Evolutionary conservation across 2,888 invertebrate species (phyloP).

Genomic region (Mesopsocus fuscifrons): DNA sequence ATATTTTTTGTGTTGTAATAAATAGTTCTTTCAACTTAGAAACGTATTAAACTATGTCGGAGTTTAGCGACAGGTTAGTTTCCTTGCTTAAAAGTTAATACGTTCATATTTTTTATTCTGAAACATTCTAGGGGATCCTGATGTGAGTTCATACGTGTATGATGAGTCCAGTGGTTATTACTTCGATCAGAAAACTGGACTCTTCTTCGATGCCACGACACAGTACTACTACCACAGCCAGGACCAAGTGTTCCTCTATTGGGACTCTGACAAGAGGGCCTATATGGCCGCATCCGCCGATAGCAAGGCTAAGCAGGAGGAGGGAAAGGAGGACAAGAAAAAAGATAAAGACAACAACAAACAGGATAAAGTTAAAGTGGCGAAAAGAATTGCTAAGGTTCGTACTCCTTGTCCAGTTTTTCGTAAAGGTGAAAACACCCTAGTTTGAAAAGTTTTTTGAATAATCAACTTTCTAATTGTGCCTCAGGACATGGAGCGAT

Average conservation of each 20-base stretch:
- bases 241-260: slow-evolving; percentile 82
- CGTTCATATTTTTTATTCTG: too few relatives aligned
- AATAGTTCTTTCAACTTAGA: too few relatives aligned
- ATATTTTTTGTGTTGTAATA: too few relatives aligned
- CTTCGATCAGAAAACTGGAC: slow-evolving; percentile 77
- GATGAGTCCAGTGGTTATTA: slow-evolving; percentile 93
- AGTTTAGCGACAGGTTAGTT: too few relatives aligned
- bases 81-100: too few relatives aligned
- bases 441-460: background rate
- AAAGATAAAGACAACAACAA: slow-evolving; percentile 41
- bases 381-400: slow-evolving; percentile 92
- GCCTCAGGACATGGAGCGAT: slow-evolving; percentile 58
- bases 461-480: slow-evolving; percentile 19
- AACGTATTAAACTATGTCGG: too few relatives aligned
- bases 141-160: slow-evolving; percentile 78
- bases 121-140: slow-evolving; percentile 56
- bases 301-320: slow-evolving; percentile 21
- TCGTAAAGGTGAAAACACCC: slow-evolving; percentile 9
- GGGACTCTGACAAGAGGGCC: slow-evolving; percentile 31
- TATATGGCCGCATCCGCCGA: slow-evolving; percentile 25
- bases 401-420: too few relatives aligned
- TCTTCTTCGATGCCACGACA: slow-evolving; percentile 91
- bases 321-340: slow-evolving; percentile 37
- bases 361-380: slow-evolving; percentile 89
- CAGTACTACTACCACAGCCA: slow-evolving; percentile 93